Evolutionary conservation across 2,113 vertebrate species (phyloP).

Genomic region (Malaclemys terrapin): DNA sequence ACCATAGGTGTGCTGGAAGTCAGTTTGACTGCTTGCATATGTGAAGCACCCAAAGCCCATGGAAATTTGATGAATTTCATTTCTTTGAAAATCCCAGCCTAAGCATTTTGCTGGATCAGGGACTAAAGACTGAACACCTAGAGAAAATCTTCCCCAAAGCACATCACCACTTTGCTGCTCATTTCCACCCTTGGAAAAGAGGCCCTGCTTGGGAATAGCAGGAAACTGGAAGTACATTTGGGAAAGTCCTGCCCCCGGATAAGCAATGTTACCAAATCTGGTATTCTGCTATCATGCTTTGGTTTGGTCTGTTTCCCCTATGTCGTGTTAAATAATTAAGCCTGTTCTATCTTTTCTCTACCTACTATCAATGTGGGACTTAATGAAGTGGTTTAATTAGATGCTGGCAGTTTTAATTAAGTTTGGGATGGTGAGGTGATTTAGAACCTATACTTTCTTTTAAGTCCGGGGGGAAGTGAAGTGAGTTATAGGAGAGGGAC

Average conservation of each 20-base stretch:
- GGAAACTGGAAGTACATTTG: not conserved
- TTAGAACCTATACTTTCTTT: slow-evolving; percentile 27
- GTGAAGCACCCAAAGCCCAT: not conserved
- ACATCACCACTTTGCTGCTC: not conserved
- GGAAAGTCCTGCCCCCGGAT: not conserved
- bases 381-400: slow-evolving; percentile 80
- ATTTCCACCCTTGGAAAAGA: not conserved
- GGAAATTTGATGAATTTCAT: not conserved
- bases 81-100: not conserved
- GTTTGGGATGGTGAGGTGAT: slow-evolving; percentile 63
- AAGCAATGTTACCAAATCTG: not conserved
- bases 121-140: not conserved
- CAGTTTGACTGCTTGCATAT: not conserved
- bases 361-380: slow-evolving; percentile 67
- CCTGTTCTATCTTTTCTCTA: slow-evolving; percentile 55
- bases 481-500: not conserved
- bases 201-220: not conserved
- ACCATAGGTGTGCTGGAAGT: not conserved
- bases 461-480: accelerated
- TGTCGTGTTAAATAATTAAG: slow-evolving; percentile 69
- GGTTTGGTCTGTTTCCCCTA: not conserved
- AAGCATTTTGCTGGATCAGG: not conserved
- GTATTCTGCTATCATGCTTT: slow-evolving; percentile 1
- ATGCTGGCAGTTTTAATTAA: slow-evolving; percentile 78
- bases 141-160: not conserved